Evolutionary conservation across 1,140 invertebrate genomes (phyloP).

Genomic region (Calliphora vicina): DNA sequence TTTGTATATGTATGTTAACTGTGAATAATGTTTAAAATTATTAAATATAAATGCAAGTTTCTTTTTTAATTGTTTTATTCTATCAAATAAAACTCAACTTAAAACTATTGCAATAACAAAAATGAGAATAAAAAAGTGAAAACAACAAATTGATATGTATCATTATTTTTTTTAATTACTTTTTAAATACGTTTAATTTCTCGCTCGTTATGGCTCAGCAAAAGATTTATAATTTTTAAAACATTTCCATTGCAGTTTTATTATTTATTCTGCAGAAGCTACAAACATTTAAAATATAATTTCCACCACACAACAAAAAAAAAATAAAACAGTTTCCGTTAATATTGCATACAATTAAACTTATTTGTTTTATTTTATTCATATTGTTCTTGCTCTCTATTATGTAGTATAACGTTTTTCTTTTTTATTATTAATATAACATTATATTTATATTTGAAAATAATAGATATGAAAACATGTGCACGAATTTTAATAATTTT

Average conservation of each 20-base stretch:
- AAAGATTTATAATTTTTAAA: neutral
- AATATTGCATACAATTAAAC: neutral
- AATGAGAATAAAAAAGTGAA: too few species aligned
- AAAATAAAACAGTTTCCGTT: neutral
- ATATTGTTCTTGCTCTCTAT: neutral
- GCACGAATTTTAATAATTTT: too few species aligned
- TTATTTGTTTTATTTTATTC: neutral
- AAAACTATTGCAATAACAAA: too few species aligned
- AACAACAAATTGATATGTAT: neutral
- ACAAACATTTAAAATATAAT: slow-evolving; percentile 21
- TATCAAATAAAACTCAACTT: too few species aligned
- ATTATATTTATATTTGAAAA: too few species aligned
- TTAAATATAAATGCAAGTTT: too few species aligned
- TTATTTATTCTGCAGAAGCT: neutral
- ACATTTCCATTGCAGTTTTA: neutral
- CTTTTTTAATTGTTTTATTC: too few species aligned
- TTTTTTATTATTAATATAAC: too few species aligned
- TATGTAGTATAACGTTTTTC: too few species aligned
- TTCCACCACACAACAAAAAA: neutral
- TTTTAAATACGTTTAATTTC: neutral
- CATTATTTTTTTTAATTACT: neutral
- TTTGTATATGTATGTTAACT: too few species aligned
- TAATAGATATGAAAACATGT: too few species aligned
- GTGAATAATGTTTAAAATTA: too few species aligned
- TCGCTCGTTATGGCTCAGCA: neutral